These are phyloP conservation scores for Ormyrus labotus DNA, from an alignment of 2,888 invertebrate genomes.

Conservation along the genomic window DNA sequence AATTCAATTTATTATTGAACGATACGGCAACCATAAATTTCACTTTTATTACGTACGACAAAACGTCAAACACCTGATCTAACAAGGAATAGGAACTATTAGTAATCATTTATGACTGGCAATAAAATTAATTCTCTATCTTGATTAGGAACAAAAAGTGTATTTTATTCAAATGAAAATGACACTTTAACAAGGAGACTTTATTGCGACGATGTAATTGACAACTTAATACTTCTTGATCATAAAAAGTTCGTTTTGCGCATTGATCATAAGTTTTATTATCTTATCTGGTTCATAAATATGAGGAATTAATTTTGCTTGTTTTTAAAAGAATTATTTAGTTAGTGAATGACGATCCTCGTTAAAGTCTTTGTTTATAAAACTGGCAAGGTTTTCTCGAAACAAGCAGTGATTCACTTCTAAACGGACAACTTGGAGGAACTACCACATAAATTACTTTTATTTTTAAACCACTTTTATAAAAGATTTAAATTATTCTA, in stretches of 20 bases:
- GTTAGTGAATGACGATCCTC: constrained; percentile 29
- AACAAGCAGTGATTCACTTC: constrained; percentile 44
- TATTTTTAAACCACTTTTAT: constrained; percentile 39
- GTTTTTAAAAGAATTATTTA: constrained; percentile 40
- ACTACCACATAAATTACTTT: constrained; percentile 37
- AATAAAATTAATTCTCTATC: too few species aligned
- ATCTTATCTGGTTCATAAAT: constrained; percentile 28
- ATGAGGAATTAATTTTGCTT: constrained; percentile 26
- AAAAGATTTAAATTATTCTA: constrained; percentile 43
- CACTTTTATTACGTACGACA: too few species aligned
- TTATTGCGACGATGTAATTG: not conserved
- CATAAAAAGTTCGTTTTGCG: not conserved
- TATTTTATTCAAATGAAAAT: not conserved
- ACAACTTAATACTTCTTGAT: not conserved
- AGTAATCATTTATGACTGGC: too few species aligned
- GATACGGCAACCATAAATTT: too few species aligned
- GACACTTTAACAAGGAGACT: not conserved
- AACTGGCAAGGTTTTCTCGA: constrained; percentile 46
- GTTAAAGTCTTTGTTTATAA: constrained; percentile 52
- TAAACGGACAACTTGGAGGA: constrained; percentile 39
- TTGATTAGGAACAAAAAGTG: too few species aligned
- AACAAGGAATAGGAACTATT: too few species aligned
- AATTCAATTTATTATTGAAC: too few species aligned
- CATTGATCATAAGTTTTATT: constrained; percentile 20
- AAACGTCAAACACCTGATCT: too few species aligned